These are phyloP conservation scores for Metalampra italica DNA, from an alignment of 2,888 invertebrate species.

Conservation along the genomic window DNA sequence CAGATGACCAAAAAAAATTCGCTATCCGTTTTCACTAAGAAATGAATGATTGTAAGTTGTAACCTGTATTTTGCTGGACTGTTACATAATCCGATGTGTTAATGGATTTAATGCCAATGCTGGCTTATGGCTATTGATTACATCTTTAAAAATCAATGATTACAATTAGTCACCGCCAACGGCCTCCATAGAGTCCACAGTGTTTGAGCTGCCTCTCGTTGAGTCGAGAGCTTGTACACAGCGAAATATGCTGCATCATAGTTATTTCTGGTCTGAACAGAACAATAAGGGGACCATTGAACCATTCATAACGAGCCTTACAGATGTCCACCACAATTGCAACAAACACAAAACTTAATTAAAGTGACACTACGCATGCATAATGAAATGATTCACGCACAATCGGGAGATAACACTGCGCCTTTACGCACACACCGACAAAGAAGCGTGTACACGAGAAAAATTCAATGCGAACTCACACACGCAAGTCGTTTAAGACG, in stretches of 20 bases:
- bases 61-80: background rate
- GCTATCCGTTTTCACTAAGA: background rate
- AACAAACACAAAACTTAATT: slow-evolving; percentile 70
- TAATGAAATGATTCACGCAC: slow-evolving; percentile 69
- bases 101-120: background rate
- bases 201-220: background rate
- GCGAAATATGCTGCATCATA: slow-evolving; percentile 41
- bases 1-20: no score
- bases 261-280: slow-evolving; percentile 52
- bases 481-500: background rate
- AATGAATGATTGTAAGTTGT: background rate
- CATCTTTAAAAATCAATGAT: slow-evolving; percentile 3
- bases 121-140: slow-evolving; percentile 5
- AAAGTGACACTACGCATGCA: slow-evolving; percentile 68
- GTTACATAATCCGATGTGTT: background rate
- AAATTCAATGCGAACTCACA: slow-evolving; percentile 9
- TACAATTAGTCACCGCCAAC: slow-evolving; percentile 7
- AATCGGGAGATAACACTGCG: slow-evolving; percentile 32
- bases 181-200: slow-evolving; percentile 1
- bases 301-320: slow-evolving; percentile 50
- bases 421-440: slow-evolving; percentile 13
- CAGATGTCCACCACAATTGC: slow-evolving; percentile 62
- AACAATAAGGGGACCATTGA: slow-evolving; percentile 39
- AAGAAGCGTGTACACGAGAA: slow-evolving; percentile 2
- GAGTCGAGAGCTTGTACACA: slow-evolving; percentile 4